Conservation (phyloP, 2,888 invertebrate genomes). For the Heteromurus nitidus region DNA sequence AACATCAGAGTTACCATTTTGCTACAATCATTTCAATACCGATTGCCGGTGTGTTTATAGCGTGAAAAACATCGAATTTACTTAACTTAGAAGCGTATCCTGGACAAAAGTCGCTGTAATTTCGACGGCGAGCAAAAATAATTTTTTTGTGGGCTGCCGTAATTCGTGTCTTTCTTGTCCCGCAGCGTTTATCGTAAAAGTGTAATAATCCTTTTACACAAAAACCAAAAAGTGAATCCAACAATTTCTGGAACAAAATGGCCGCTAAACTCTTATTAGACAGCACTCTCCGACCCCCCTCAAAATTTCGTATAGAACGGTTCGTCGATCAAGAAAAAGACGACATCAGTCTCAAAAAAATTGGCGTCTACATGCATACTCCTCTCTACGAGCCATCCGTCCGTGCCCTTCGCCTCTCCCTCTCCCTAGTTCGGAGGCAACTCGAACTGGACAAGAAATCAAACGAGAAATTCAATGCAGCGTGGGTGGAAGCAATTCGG, state of each 20-base stretch:
- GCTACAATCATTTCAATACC: no score
- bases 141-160: no score
- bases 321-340: conserved; percentile 37
- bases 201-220: no score
- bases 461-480: conserved; percentile 22
- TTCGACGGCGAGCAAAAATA: no score
- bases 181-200: no score
- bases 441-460: conserved; percentile 17
- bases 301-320: conserved; percentile 34
- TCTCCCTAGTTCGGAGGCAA: conserved; percentile 48
- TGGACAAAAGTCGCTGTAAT: no score
- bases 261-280: not conserved
- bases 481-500: conserved; percentile 49
- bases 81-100: no score
- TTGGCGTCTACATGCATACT: conserved; percentile 45
- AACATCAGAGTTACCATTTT: no score
- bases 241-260: conserved; percentile 1
- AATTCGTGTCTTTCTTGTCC: no score
- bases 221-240: no score
- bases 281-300: not conserved
- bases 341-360: conserved; percentile 44
- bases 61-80: no score
- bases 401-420: conserved; percentile 45
- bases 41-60: no score
- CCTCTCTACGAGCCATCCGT: conserved; percentile 60